These are phyloP conservation scores for Indicator maculatus DNA, from an alignment of 2,113 vertebrate species.

Conservation along the genomic window DNA sequence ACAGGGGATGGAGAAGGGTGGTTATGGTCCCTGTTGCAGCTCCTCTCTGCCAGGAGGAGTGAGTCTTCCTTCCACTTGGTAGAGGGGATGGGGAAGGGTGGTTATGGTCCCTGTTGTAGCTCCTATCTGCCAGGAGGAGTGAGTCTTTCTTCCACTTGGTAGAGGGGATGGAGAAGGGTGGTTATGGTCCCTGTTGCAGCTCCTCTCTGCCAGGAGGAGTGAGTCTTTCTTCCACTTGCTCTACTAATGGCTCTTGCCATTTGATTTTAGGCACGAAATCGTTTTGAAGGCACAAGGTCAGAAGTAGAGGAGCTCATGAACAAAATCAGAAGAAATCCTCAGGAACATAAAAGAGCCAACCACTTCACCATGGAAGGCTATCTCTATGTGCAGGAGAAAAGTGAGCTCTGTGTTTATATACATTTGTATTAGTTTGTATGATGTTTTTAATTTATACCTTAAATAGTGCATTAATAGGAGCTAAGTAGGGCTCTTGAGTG, in stretches of 20 bases:
- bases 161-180: no score
- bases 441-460: not conserved
- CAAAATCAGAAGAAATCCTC: constrained; percentile 88
- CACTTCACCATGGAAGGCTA: constrained; percentile 93
- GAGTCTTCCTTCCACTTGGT: not conserved
- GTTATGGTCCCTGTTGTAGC: not conserved
- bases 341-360: constrained; percentile 90
- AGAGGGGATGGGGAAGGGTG: no score
- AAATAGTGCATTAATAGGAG: not conserved
- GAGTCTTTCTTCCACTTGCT: not conserved
- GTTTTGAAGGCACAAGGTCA: constrained; percentile 93
- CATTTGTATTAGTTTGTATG: not conserved
- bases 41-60: not conserved
- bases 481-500: not conserved
- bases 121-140: not conserved
- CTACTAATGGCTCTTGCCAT: not conserved
- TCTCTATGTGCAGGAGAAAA: constrained; percentile 95
- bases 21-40: not conserved
- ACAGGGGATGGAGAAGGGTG: not conserved
- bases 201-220: not conserved
- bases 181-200: not conserved
- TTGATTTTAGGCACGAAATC: constrained; percentile 86
- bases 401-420: constrained; percentile 71
- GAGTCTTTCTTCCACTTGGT: not conserved
- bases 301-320: constrained; percentile 96